Percentiles rank a stretch among this genome's conserved stretches.
phyloP scores from a whole-genome alignment of 1,140 invertebrate genomes.

The Aradophagus sp. region DNA sequence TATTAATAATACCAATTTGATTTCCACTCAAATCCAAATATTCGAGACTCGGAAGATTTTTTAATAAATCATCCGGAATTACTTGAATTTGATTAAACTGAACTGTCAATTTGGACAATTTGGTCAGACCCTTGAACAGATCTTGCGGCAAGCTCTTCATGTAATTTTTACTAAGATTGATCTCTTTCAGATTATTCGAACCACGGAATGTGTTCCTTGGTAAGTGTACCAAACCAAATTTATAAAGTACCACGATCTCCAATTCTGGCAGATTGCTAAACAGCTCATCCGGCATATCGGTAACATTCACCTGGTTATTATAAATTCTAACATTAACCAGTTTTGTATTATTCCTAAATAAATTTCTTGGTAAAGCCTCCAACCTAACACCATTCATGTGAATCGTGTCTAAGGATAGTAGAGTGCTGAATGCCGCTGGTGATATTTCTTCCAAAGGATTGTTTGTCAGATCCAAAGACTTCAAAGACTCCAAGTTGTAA shows the following conservation, averaged over 20 bases:
- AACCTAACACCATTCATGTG: conserved; percentile 20
- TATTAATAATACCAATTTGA: conserved; percentile 73
- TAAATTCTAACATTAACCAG: conserved; percentile 13
- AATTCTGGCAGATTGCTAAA: conserved; percentile 78
- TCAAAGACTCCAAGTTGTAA: conserved; percentile 18
- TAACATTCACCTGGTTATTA: conserved; percentile 61
- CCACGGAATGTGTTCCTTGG: conserved; percentile 13
- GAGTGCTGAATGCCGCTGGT: conserved; percentile 16
- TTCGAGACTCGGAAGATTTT: conserved; percentile 72
- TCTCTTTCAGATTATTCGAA: conserved; percentile 1
- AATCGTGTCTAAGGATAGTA: conserved; percentile 7
- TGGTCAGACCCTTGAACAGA: conserved; percentile 77
- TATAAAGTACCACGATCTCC: conserved; percentile 17
- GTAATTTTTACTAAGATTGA: conserved; percentile 44
- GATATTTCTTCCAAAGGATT: conserved; percentile 29
- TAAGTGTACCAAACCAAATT: not conserved
- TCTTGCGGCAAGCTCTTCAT: conserved; percentile 73
- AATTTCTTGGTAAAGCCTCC: conserved; percentile 12
- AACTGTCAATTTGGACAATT: conserved; percentile 76
- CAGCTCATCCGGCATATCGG: conserved; percentile 75
- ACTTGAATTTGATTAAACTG: conserved; percentile 75
- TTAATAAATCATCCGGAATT: conserved; percentile 77
- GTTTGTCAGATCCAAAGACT: conserved; percentile 12
- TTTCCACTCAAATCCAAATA: conserved; percentile 76
- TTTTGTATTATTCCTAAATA: conserved; percentile 35